Evolutionary conservation across 2,113 vertebrate species (phyloP).

Genomic region (Carassius auratus): DNA sequence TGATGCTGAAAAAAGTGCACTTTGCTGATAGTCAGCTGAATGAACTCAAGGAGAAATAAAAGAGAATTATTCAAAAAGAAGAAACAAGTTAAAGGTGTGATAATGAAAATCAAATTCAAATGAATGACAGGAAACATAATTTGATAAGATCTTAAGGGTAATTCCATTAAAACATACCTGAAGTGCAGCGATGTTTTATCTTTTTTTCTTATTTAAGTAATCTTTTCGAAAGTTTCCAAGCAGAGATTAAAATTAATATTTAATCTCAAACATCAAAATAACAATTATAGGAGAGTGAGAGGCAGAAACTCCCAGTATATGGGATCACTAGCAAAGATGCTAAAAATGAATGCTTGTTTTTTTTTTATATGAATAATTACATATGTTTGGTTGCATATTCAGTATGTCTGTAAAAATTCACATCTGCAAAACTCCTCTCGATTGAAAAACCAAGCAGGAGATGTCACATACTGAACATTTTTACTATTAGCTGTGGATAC

Average conservation of each 20-base stretch:
- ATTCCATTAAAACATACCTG: background rate
- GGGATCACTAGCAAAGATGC: background rate
- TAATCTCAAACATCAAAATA: conserved; percentile 33
- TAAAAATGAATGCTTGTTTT: background rate
- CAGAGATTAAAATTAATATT: conserved; percentile 37
- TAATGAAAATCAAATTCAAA: background rate
- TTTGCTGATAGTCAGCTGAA: background rate
- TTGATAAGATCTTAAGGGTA: background rate
- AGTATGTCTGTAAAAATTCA: background rate
- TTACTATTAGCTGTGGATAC: background rate
- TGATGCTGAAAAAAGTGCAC: background rate
- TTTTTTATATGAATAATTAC: background rate
- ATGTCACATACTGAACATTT: background rate
- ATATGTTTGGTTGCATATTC: background rate
- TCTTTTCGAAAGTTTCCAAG: background rate
- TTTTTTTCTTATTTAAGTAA: conserved; percentile 8
- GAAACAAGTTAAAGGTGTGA: background rate
- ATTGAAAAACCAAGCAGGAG: background rate
- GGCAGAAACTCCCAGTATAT: background rate
- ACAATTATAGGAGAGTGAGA: background rate
- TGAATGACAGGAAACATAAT: background rate
- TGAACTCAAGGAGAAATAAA: background rate
- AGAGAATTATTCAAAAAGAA: background rate
- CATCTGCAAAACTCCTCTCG: background rate
- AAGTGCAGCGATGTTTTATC: background rate